Percentiles rank a stretch among this genome's conserved stretches.
Evolutionary conservation across 2,113 vertebrate species (phyloP).

Genomic region (Gavialis gangeticus): DNA sequence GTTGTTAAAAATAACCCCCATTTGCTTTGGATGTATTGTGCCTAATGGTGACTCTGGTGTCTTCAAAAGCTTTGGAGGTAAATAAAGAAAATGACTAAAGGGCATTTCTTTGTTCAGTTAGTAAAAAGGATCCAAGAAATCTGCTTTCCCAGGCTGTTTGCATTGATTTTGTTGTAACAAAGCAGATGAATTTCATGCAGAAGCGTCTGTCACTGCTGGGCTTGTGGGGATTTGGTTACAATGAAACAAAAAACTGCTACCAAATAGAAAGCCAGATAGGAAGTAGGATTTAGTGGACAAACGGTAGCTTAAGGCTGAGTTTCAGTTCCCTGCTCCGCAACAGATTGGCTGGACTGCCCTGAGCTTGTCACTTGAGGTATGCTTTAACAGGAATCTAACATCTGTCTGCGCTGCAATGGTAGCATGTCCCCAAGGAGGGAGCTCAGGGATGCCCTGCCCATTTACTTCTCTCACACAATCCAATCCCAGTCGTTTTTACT

Average conservation of each 20-base stretch:
- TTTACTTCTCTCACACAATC: too few species aligned
- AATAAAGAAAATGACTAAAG: not conserved
- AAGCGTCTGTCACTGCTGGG: not conserved
- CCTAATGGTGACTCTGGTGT: not conserved
- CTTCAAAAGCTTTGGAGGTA: not conserved
- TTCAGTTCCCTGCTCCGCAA: not conserved
- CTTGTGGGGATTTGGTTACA: not conserved
- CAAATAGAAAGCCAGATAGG: not conserved
- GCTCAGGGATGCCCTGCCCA: too few species aligned
- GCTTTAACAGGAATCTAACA: not conserved
- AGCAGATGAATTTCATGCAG: not conserved
- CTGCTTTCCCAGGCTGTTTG: not conserved
- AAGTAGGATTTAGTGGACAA: not conserved
- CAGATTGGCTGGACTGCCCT: not conserved
- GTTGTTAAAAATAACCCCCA: not conserved
- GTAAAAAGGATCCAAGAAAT: not conserved
- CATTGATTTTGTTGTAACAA: not conserved
- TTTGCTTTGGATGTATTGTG: not conserved
- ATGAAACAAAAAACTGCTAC: not conserved
- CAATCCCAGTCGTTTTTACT: too few species aligned
- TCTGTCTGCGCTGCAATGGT: not conserved
- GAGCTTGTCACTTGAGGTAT: too few species aligned
- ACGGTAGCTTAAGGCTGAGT: too few species aligned
- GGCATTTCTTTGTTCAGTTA: not conserved
- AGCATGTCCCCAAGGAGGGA: not conserved